phyloP scores from a whole-genome alignment of 2,797 vertebrate genomes.

The Falco berigora region DNA sequence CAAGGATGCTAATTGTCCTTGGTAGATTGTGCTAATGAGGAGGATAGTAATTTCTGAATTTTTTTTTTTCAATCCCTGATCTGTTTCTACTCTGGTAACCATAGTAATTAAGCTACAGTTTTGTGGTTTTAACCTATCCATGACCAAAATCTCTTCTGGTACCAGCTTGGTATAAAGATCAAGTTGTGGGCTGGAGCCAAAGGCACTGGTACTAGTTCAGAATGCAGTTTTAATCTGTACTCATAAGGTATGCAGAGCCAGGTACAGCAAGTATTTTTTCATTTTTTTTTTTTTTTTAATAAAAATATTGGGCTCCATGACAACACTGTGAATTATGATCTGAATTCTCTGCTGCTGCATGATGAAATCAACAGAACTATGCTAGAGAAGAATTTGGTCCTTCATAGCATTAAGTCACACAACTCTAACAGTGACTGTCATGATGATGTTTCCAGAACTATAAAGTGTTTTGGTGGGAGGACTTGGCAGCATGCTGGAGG shows the following conservation, averaged over 20 bases:
- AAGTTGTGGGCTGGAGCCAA: background rate
- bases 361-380: background rate
- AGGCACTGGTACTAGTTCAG: background rate
- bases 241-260: background rate
- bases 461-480: background rate
- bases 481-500: background rate
- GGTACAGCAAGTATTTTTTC: background rate
- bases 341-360: background rate
- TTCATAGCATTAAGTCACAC: background rate
- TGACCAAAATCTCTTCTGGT: background rate
- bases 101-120: background rate
- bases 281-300: background rate
- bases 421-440: background rate
- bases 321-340: background rate
- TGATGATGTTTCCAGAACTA: background rate
- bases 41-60: background rate
- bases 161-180: background rate
- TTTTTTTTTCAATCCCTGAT: background rate
- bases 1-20: background rate
- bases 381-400: background rate
- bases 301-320: background rate
- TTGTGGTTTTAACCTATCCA: background rate
- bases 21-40: background rate
- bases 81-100: background rate
- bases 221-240: background rate